Base-by-base conservation (phyloP, 2,888 invertebrate species). In the Galerucella calmariensis region DNA sequence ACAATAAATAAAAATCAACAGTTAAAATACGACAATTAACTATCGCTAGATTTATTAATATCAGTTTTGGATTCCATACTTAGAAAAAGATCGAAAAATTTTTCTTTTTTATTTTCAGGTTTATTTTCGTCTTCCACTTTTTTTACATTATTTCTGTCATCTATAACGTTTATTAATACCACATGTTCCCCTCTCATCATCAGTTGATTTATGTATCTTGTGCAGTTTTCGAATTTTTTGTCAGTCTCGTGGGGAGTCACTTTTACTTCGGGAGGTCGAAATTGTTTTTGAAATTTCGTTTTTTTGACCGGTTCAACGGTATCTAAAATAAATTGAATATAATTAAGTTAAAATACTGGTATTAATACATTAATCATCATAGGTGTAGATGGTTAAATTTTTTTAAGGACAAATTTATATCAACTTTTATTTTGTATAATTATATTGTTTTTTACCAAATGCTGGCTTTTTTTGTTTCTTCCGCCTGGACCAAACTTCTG, bases 151-250 rank as follows among this genome's bases (percentile, higher is more conserved):
- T 9, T 59, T 35, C 48, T 61, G 11, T 73, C 63, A 12, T 63
- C 61, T 51, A 76, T n/a, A 16, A 75, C 24, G 58, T 66, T 76
- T 14, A 80, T 72, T 10, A 81, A 75, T 27, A 82, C 94, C 58
- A 95, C 89, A 83, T 95, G 94, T 83, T 95, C 95, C 0, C 95
- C 95, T 62, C 95, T 90, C 71, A 95, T 87, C 86, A 95, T 82
- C 81, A 95, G 82, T 86, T 94, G 93, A 0, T 92, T 89, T 20
- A 94, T 86, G 80, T 91, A 89, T 58, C 95, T 89, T 53, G 90
- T 90, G 86, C 94, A 92, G 84, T 92, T 90, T 85, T 93, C 92
- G 67, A 90, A 85, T 76, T 92, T 92, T 63, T 91, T 89, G 67
- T 91, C 90, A 8, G 77, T 75, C 14, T 71, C 69, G 35, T 79